phyloP scores from a whole-genome alignment of 2,113 vertebrate genomes.

The Calidris pygmaea region DNA sequence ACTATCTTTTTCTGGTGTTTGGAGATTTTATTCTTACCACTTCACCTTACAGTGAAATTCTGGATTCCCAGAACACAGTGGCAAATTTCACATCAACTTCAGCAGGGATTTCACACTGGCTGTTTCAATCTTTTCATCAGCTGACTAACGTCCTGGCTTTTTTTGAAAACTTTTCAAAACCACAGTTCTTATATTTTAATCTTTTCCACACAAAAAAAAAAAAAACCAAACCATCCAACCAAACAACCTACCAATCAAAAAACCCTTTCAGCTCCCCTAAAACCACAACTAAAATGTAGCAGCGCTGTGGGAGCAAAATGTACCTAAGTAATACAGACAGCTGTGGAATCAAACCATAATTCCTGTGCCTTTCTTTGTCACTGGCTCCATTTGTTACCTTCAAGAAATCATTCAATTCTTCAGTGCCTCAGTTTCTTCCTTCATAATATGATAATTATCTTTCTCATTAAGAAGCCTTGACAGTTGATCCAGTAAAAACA shows the following conservation, averaged over 20 bases:
- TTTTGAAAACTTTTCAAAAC: background rate
- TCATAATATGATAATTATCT: background rate
- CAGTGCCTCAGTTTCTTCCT: background rate
- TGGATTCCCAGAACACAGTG: background rate
- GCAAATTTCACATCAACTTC: background rate
- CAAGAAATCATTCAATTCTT: background rate
- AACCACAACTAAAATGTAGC: background rate
- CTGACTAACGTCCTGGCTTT: rapidly evolving
- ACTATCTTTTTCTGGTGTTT: background rate
- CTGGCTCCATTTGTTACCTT: background rate
- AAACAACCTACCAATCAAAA: background rate
- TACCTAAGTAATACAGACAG: background rate
- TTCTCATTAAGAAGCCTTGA: background rate
- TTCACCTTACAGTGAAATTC: background rate
- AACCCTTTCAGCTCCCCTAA: background rate
- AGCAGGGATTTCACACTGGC: background rate
- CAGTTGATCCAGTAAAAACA: background rate
- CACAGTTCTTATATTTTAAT: background rate
- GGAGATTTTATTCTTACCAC: background rate
- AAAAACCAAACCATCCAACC: background rate
- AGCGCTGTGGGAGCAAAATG: background rate
- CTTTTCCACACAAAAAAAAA: background rate
- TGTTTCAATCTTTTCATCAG: background rate
- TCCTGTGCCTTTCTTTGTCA: background rate
- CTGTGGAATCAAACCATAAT: background rate